A percentile compares a stretch with the other conserved stretches of the same genome.
These are phyloP conservation scores for Molossus alvarezi DNA, from an alignment of 2,797 vertebrate species.

Conservation along the genomic window DNA sequence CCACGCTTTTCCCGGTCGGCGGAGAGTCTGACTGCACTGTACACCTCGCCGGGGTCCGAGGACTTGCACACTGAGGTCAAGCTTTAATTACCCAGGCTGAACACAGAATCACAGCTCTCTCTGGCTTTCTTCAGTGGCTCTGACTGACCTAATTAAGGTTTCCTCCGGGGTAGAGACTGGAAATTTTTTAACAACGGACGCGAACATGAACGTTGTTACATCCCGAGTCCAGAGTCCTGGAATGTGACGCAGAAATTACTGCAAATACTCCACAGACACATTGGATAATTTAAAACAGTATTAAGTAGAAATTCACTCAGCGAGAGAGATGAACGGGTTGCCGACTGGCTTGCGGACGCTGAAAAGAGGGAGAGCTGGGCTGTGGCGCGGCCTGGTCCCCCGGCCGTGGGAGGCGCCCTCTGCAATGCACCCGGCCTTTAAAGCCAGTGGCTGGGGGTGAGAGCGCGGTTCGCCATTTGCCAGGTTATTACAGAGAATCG, in stretches of 20 bases:
- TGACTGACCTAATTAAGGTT: constrained; percentile 32
- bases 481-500: not conserved
- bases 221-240: not conserved
- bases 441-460: not conserved
- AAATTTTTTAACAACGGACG: not conserved
- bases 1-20: not conserved
- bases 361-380: not conserved
- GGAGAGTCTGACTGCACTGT: not conserved
- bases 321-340: not conserved
- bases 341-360: not conserved
- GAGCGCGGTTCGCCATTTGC: not conserved
- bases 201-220: not conserved
- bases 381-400: no score
- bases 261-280: not conserved
- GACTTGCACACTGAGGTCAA: not conserved
- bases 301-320: constrained; percentile 21
- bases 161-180: not conserved
- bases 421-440: not conserved
- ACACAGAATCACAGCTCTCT: not conserved
- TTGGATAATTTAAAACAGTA: constrained; percentile 41
- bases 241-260: constrained; percentile 10
- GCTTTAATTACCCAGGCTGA: constrained; percentile 27
- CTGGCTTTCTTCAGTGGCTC: not conserved
- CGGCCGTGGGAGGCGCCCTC: not conserved
- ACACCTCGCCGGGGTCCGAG: not conserved